phyloP scores from a whole-genome alignment of 2,888 invertebrate genomes.

The Brachypalpus laphriformis region DNA sequence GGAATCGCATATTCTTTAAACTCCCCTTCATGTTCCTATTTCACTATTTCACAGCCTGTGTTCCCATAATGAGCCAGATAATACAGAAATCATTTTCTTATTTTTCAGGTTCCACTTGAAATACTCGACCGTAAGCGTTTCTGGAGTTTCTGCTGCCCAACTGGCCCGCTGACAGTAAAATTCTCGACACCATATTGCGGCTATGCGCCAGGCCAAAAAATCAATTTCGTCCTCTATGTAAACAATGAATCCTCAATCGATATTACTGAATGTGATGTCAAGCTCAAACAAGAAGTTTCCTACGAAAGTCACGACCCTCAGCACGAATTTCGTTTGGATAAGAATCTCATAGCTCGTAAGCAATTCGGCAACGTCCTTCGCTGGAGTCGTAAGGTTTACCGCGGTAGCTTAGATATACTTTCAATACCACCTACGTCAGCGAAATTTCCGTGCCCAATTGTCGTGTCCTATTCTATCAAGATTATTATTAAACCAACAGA shows the following conservation, averaged over 20 bases:
- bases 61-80: too few species aligned
- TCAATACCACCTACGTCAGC: constrained; percentile 90
- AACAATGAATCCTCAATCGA: constrained; percentile 90
- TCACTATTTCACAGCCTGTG: too few species aligned
- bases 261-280: constrained; percentile 86
- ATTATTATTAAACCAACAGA: constrained; percentile 85
- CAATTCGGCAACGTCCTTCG: constrained; percentile 85
- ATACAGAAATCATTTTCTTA: too few species aligned
- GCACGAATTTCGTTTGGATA: constrained; percentile 81
- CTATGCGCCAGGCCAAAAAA: constrained; percentile 90
- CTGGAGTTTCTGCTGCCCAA: constrained; percentile 82
- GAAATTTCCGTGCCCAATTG: constrained; percentile 88
- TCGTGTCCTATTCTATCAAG: constrained; percentile 88
- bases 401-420: constrained; percentile 87
- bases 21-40: too few species aligned
- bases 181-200: constrained; percentile 86
- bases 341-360: constrained; percentile 80
- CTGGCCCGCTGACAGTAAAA: constrained; percentile 81
- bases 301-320: constrained; percentile 82
- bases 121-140: constrained; percentile 81
- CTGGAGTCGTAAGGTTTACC: constrained; percentile 86
- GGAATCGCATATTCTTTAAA: too few species aligned
- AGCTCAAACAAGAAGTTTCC: constrained; percentile 86
- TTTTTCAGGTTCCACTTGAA: constrained; percentile 79
- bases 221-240: constrained; percentile 87